Percentiles rank a stretch among this genome's conserved stretches.
Conservation (phyloP, 2,113 vertebrate species). For the Formicarius rufipectus region DNA sequence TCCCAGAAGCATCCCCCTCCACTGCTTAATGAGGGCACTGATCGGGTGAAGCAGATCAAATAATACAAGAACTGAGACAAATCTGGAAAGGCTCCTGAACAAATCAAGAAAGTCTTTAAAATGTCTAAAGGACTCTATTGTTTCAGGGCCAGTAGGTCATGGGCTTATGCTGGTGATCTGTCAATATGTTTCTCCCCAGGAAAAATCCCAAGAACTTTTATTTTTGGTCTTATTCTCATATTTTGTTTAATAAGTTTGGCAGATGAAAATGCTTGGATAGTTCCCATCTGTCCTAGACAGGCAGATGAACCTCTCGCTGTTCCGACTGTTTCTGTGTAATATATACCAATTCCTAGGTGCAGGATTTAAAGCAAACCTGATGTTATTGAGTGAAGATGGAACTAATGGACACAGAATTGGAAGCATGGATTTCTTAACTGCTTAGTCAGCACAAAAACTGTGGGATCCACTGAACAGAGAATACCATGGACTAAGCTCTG, state of each 20-base stretch:
- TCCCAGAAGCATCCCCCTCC: not conserved
- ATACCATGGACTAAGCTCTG: not conserved
- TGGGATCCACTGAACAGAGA: not conserved
- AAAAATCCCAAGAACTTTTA: not conserved
- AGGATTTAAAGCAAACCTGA: not conserved
- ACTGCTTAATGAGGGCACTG: not conserved
- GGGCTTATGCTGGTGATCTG: not conserved
- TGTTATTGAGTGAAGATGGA: not conserved
- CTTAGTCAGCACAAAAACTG: not conserved
- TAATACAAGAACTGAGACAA: not conserved
- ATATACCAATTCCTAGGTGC: not conserved
- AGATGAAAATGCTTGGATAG: not conserved
- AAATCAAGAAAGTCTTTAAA: constrained; percentile 2
- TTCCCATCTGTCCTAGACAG: not conserved
- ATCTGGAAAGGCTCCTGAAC: not conserved
- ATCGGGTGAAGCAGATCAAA: not conserved
- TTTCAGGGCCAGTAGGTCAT: not conserved
- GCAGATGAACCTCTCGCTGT: not conserved
- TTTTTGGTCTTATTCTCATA: not conserved
- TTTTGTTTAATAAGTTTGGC: not conserved
- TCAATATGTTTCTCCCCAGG: not conserved
- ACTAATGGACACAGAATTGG: not conserved
- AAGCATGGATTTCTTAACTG: not conserved
- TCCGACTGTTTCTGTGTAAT: not conserved
- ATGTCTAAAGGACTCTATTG: not conserved